Conservation (phyloP, 2,113 vertebrate species). For the Apodemus speciosus region DNA sequence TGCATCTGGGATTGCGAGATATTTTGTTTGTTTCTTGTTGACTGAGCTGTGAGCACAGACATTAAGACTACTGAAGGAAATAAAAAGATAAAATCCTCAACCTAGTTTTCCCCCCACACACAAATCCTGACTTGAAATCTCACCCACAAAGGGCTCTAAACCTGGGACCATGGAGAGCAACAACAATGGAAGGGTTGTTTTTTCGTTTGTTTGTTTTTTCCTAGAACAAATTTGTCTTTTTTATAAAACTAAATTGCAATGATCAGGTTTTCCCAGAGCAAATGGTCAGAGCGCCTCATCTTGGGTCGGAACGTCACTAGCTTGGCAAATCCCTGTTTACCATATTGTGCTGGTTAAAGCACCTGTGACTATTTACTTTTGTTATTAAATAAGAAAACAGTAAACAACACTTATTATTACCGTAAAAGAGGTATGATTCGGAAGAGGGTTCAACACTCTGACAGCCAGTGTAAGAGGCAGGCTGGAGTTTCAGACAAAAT, state of each 20-base stretch:
- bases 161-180: not conserved
- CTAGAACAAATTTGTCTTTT: conserved; percentile 18
- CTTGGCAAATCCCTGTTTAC: not conserved
- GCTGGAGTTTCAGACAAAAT: not conserved
- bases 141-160: not conserved
- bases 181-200: not conserved
- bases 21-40: not conserved
- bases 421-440: not conserved
- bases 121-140: conserved; percentile 14
- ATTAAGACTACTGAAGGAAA: conserved; percentile 11
- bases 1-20: not conserved
- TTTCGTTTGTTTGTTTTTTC: too few relatives aligned
- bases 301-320: not conserved
- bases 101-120: conserved; percentile 10
- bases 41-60: not conserved
- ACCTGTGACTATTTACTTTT: not conserved
- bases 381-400: conserved; percentile 45
- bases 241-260: conserved; percentile 25
- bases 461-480: not conserved
- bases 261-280: not conserved
- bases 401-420: not conserved
- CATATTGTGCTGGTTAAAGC: not conserved
- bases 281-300: not conserved
- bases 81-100: not conserved
- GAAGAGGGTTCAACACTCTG: not conserved